Base-by-base conservation (phyloP, 2,888 invertebrate species). In the Pedicia rivosa region DNA sequence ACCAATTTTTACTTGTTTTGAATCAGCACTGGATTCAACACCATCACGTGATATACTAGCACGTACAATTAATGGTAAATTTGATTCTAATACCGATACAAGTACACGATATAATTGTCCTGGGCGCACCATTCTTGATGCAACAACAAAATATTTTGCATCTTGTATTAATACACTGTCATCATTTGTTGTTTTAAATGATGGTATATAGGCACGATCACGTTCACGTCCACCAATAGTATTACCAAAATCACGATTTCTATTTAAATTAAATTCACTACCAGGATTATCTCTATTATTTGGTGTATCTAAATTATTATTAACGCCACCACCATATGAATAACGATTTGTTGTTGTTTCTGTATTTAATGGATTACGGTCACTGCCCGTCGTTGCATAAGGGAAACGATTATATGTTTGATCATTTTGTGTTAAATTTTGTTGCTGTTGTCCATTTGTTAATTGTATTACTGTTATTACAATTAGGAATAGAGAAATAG, bases 21-120 rank as follows among this genome's bases (percentile, higher is more conserved):
- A 72, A 44, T 87, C 82, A 14, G 82, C 75, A n/a, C 82, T 73
- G 44, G 92, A 73, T 59, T 90, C 90, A 1, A 91, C 86, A 2
- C 87, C 86, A 54, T 91, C 82, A 47, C 87, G 73, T 43, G 86
- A 81, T 44, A 94, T 84, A 35, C 92, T 84, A 0, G 90, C 82
- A 42, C 87, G 70, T 2, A 94, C 78, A 2, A 79, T 81, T 55
- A 94, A 74, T 22, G 84, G 82, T 41, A 79, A 66, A 36, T 76
- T 74, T 6, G 83, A 76, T 52, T 77, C 72, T 20, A 92, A 64
- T 24, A 94, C 78, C 37, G 81, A 82, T 0, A 86, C 90, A 0
- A 82, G 79, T 5, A 92, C 77, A 50, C 86, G 77, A 57, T 90
- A 90, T 38, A 92, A 75, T 51, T 91, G 84, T 1, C 86, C 87